Conservation (phyloP, 1,140 invertebrate species). For the Euglossa dilemma region DNA sequence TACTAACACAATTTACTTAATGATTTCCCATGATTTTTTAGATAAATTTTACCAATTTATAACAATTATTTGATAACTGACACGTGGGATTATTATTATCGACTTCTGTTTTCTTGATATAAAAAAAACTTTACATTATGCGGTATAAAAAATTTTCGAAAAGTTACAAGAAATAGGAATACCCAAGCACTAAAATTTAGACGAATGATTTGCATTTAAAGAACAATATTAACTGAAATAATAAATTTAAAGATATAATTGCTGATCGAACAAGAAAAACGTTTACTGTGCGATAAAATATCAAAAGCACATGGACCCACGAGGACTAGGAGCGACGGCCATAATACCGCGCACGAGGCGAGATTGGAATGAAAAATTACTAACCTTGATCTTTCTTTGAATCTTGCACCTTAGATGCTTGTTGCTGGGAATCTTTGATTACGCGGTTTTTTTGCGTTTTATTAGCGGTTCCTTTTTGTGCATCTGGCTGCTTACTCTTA, state of each 20-base stretch:
- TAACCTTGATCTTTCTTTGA: conserved; percentile 87
- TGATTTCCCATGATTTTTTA: background rate
- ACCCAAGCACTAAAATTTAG: background rate
- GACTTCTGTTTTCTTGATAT: conserved; percentile 41
- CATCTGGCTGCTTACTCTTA: conserved; percentile 86
- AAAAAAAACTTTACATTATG: conserved; percentile 10
- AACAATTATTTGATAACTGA: conserved; percentile 20
- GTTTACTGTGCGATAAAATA: conserved; percentile 12
- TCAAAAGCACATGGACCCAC: conserved; percentile 62
- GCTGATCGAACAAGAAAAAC: background rate
- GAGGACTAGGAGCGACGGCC: conserved; percentile 70
- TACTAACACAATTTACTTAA: background rate
- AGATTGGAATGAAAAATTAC: conserved; percentile 66
- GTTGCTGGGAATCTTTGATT: conserved; percentile 87
- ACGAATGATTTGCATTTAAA: background rate
- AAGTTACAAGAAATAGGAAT: conserved; percentile 2
- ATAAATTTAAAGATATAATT: background rate
- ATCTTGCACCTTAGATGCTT: conserved; percentile 81
- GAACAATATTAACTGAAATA: background rate
- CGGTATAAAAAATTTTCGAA: conserved; percentile 33
- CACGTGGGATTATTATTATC: conserved; percentile 20
- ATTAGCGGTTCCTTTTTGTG: conserved; percentile 82
- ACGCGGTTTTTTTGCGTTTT: conserved; percentile 83
- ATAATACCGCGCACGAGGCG: conserved; percentile 76
- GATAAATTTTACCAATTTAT: background rate